phyloP scores from a whole-genome alignment of 1,140 invertebrate species.

The Drosophila nigromelanica region DNA sequence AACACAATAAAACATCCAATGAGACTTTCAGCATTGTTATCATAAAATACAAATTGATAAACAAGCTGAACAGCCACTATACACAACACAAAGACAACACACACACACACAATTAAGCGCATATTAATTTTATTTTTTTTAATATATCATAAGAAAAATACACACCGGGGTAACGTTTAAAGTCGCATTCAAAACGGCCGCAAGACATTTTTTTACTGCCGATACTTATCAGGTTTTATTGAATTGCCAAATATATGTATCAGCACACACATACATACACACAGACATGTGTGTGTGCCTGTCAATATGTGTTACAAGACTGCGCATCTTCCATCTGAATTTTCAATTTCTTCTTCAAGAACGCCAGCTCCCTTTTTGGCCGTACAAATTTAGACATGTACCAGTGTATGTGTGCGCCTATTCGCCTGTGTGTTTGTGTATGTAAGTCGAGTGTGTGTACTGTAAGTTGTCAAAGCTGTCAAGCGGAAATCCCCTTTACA shows the following conservation, averaged over 20 bases:
- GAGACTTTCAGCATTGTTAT: constrained; percentile 32
- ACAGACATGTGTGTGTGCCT: constrained; percentile 2
- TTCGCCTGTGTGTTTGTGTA: constrained; percentile 12
- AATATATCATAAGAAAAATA: constrained; percentile 18
- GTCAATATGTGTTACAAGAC: constrained; percentile 29
- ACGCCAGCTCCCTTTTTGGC: constrained; percentile 16
- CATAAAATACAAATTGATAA: constrained; percentile 14
- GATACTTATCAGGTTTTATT: constrained; percentile 66
- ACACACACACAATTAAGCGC: constrained; percentile 28
- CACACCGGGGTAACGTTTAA: constrained; percentile 46
- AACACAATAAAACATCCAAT: too few species aligned
- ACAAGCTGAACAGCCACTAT: constrained; percentile 53
- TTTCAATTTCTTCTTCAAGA: constrained; percentile 80
- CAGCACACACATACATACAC: constrained; percentile 12
- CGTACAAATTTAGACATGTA: constrained; percentile 69
- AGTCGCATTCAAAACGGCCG: constrained; percentile 37
- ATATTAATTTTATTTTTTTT: constrained; percentile 41
- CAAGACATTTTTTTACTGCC: constrained; percentile 62
- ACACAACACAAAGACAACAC: constrained; percentile 34
- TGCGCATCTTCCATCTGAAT: constrained; percentile 63
- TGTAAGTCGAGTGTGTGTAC: constrained; percentile 23
- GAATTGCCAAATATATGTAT: constrained; percentile 57
- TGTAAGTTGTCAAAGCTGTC: constrained; percentile 80
- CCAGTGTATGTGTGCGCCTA: constrained; percentile 1
- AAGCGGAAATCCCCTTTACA: constrained; percentile 78